Evolutionary conservation across 2,888 invertebrate genomes (phyloP).

Genomic region (Rhodophaea formosa): DNA sequence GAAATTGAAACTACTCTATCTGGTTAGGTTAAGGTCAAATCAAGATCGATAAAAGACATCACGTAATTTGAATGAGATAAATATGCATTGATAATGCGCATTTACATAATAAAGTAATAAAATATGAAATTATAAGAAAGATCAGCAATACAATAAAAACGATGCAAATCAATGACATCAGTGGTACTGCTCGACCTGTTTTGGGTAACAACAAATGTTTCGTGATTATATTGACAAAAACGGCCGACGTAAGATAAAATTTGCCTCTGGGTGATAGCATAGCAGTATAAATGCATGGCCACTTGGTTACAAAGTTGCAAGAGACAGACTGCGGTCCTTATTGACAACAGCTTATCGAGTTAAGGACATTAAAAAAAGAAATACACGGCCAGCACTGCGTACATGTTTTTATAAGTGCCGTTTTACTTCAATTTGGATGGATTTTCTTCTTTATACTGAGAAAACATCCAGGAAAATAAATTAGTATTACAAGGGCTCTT

Average conservation of each 20-base stretch:
- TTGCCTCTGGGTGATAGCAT: background rate
- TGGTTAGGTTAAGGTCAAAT: background rate
- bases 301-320: background rate
- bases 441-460: too few relatives aligned
- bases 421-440: too few relatives aligned
- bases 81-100: conserved; percentile 7
- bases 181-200: background rate
- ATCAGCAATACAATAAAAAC: conserved; percentile 16
- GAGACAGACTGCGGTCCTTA: conserved; percentile 11
- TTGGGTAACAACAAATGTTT: background rate
- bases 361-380: background rate
- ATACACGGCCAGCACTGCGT: background rate
- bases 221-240: background rate
- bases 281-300: background rate
- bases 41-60: background rate
- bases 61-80: conserved; percentile 6
- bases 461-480: too few relatives aligned
- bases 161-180: background rate
- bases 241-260: conserved; percentile 13
- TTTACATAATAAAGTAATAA: conserved; percentile 21
- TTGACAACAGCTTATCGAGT: conserved; percentile 21
- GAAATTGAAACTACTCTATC: background rate
- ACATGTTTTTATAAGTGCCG: too few relatives aligned
- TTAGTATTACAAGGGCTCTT: too few relatives aligned
- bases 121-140: conserved; percentile 21